Evolutionary conservation across 2,888 invertebrate species (phyloP).

Genomic region (Dynastes tityus): DNA sequence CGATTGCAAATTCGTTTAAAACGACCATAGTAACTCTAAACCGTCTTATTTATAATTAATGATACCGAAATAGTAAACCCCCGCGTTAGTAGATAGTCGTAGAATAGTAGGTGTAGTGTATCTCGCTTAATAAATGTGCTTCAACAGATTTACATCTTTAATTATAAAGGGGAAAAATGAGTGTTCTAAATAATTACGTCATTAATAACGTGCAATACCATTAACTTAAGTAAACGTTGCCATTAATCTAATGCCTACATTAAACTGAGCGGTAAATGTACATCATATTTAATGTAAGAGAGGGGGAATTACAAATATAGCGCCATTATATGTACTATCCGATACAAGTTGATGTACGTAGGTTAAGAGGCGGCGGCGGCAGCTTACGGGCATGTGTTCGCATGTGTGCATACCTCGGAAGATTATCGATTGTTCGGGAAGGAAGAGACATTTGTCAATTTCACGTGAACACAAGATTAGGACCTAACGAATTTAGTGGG

Average conservation of each 20-base stretch:
- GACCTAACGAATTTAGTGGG: slow-evolving; percentile 43
- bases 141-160: slow-evolving; percentile 45
- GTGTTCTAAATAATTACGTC: slow-evolving; percentile 44
- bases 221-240: slow-evolving; percentile 45
- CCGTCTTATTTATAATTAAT: background rate
- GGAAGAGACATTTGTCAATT: slow-evolving; percentile 45
- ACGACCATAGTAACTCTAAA: background rate
- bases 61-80: background rate
- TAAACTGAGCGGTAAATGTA: slow-evolving; percentile 47
- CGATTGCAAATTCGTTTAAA: background rate
- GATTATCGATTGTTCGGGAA: slow-evolving; percentile 44
- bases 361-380: background rate
- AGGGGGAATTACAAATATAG: slow-evolving; percentile 44
- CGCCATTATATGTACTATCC: slow-evolving; percentile 25
- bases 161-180: slow-evolving; percentile 36
- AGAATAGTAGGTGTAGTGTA: slow-evolving; percentile 8
- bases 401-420: slow-evolving; percentile 16
- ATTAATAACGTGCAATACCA: slow-evolving; percentile 44
- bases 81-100: background rate
- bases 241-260: slow-evolving; percentile 46
- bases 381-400: background rate
- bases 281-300: slow-evolving; percentile 46
- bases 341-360: slow-evolving; percentile 11
- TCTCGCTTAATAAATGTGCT: slow-evolving; percentile 26
- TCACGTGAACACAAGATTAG: slow-evolving; percentile 45